Evolutionary conservation across 2,888 invertebrate genomes (phyloP), one percentile per base, ranked within the genome.

Genomic region (Eumacrocentrus americanus): DNA sequence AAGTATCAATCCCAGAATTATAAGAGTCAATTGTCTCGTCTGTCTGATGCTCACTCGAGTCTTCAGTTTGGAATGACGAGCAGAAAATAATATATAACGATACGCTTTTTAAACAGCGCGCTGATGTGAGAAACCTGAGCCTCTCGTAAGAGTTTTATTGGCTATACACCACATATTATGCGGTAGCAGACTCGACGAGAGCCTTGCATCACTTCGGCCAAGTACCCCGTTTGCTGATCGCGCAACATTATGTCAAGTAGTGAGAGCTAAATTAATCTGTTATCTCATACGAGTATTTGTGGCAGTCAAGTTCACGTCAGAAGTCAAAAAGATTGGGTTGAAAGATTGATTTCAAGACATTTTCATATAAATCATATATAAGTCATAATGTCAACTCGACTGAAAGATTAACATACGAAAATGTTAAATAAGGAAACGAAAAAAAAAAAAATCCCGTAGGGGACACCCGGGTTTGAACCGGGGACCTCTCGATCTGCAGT

Each of bases 401-500:
- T n/a, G n/a, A n/a, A n/a, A n/a, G n/a, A n/a, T n/a, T n/a, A n/a
- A n/a, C n/a, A n/a, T n/a, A n/a, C n/a, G n/a, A n/a, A n/a, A n/a
- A n/a, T n/a, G n/a, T n/a, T n/a, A n/a, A n/a, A n/a, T n/a, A n/a
- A n/a, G n/a, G n/a, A n/a, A n/a, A n/a, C 29, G 29, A 9, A 9
- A 29, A 9, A 29, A 29, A 29, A 29, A 29, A 29, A 29, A 29
- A 29, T 29, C n/a, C n/a, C n/a, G 9, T 29, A 86, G 86, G 87
- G 87, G 86, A 85, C 87, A 87, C 87, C 86, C 87, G 87, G 87
- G 87, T 87, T 87, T 87, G 88, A 88, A 87, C 87, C 87, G 85
- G 86, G 87, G 88, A 87, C 87, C 87, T 87, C 87, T 87, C 87
- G 87, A 87, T 87, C 87, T 87, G 87, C 87, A 87, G 87, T 87